Percentiles rank a stretch among this genome's conserved stretches.
Evolutionary conservation across 2,888 invertebrate genomes (phyloP).

Genomic region (Coenonympha glycerion): DNA sequence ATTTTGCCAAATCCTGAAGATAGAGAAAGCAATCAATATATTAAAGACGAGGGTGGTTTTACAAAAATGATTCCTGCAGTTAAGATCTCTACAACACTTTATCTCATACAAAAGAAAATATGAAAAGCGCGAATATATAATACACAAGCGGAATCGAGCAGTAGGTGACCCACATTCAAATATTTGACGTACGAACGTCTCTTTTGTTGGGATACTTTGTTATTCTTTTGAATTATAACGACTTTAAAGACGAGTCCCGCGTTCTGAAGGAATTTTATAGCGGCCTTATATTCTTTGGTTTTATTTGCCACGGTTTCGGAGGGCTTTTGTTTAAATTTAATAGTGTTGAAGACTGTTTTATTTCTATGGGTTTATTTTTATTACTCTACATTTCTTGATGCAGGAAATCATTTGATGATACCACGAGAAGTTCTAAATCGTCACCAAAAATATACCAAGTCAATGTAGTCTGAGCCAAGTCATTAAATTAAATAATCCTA

Average conservation of each 20-base stretch:
- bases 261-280: conserved; percentile 17
- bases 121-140: not conserved
- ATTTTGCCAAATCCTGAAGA: no score
- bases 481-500: no score
- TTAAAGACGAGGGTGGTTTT: no score
- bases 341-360: conserved; percentile 10
- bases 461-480: no score
- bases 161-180: conserved; percentile 17
- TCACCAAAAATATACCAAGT: not conserved
- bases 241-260: conserved; percentile 13
- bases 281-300: conserved; percentile 10
- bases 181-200: conserved; percentile 20
- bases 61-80: no score
- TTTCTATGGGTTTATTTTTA: conserved; percentile 2
- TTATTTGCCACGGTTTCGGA: conserved; percentile 3
- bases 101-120: not conserved
- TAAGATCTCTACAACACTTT: no score
- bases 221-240: conserved; percentile 26
- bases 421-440: not conserved
- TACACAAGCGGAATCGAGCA: not conserved
- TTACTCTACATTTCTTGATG: not conserved
- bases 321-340: conserved; percentile 12
- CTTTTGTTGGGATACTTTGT: conserved; percentile 19
- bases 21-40: no score
- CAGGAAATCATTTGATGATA: not conserved